These are phyloP conservation scores for Delia radicum DNA, from an alignment of 1,140 invertebrate species.

Conservation along the genomic window DNA sequence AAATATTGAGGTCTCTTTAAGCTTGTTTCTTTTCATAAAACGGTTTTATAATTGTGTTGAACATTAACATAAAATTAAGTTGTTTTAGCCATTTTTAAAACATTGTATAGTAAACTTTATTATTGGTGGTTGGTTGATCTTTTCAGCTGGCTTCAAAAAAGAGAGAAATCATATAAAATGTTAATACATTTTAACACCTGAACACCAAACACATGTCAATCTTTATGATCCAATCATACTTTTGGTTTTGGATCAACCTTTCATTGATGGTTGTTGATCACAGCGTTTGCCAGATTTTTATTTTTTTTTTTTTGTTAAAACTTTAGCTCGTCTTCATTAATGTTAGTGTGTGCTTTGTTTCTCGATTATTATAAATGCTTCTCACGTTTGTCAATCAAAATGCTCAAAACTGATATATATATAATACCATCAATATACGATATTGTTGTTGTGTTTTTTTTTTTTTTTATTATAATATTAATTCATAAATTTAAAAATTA, in stretches of 20 bases:
- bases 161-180: slow-evolving; percentile 4
- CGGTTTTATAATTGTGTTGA: neutral
- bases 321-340: neutral
- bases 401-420: neutral
- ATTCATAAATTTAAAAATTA: neutral
- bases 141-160: neutral
- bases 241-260: neutral
- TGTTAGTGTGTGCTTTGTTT: neutral
- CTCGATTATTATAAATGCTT: neutral
- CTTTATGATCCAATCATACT: neutral
- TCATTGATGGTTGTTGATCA: neutral
- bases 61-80: neutral
- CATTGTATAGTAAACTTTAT: no score
- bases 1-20: neutral
- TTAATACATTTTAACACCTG: slow-evolving; percentile 1
- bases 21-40: neutral
- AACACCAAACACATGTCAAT: neutral
- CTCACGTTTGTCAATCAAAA: neutral
- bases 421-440: neutral
- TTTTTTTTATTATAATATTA: neutral
- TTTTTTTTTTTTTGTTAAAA: neutral
- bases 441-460: neutral
- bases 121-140: neutral
- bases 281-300: neutral
- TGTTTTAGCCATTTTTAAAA: neutral